Conservation (phyloP, 1,140 invertebrate species). For the Drosophila ogumai region DNA sequence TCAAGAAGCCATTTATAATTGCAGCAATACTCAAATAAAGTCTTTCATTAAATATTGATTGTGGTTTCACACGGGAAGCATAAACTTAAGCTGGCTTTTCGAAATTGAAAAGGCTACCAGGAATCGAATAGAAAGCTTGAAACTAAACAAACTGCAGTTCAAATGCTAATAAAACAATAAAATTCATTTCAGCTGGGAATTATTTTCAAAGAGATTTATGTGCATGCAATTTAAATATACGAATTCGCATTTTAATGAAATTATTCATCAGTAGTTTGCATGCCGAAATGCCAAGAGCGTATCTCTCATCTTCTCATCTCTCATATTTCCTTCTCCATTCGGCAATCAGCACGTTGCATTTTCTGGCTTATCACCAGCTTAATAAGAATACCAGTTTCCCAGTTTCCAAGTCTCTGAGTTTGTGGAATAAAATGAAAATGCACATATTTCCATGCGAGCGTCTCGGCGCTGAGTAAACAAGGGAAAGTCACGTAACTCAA, state of each 20-base stretch:
- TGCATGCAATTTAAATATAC: neutral
- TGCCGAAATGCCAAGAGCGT: neutral
- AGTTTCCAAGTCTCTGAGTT: neutral
- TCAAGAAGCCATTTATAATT: slow-evolving; percentile 6
- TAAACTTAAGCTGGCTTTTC: neutral
- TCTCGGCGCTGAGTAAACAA: slow-evolving; percentile 18
- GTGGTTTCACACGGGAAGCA: neutral
- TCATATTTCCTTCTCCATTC: slow-evolving; percentile 2
- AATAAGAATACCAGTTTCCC: slow-evolving; percentile 13
- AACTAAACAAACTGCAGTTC: neutral
- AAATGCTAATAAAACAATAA: slow-evolving; percentile 8
- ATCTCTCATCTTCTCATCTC: slow-evolving; percentile 4
- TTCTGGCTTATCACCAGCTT: slow-evolving; percentile 13
- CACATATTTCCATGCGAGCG: slow-evolving; percentile 20
- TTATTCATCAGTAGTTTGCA: slow-evolving; percentile 20
- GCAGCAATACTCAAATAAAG: neutral
- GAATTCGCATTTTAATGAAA: slow-evolving; percentile 6
- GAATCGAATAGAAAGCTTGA: neutral
- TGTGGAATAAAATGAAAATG: slow-evolving; percentile 4
- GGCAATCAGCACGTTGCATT: slow-evolving; percentile 37
- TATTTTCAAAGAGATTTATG: neutral
- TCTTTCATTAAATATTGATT: neutral
- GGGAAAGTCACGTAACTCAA: slow-evolving; percentile 46
- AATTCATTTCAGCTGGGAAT: slow-evolving; percentile 5
- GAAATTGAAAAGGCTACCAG: neutral